Base-by-base conservation (phyloP, 1,140 invertebrate species). In the Anadara kagoshimensis region DNA sequence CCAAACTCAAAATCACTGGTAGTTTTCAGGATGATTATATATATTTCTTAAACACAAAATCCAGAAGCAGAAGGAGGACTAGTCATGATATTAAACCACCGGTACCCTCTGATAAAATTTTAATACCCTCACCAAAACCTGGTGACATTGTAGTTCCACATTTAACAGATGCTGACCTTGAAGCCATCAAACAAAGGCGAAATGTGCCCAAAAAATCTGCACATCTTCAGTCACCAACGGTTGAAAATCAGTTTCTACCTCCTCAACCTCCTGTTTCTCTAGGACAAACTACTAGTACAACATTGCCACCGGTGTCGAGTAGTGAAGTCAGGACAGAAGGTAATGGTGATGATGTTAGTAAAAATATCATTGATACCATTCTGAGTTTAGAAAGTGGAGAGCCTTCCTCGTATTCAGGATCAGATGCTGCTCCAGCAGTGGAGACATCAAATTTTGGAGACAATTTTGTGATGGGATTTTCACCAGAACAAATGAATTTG, bases 11-110 rank as follows among this genome's bases (percentile, higher is more conserved):
- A 78, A 87, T 87, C 44, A 85, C 84, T 14, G 85, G 85, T 3
- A 85, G 80, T 73, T 87, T 83, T 65, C 77, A 85, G 72, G 83
- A 87, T 67, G 80, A 87, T 63, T 87, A 81, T 79, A 83, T 87
- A 14, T 87, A 87, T 70, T 87, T 85, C 69, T 69, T 84, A 54
- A 85, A 82, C 29, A 87, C 85, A 64, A 83, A 80, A 22, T 78
- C 79, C 51, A 77, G 82, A 16, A 85, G 78, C 54, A 70, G 81
- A 36, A 59, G 81, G 10, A 76, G 78, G 69, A 78, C 78, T 41
- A 75, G 76, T 70, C 62, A 73, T 16, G 73, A 66, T 26, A 20
- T 70, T 65, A 62, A 47, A 12, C 44, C 63, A 24, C 56, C 62
- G 26, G 5, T 70, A 36, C 67, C 73, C 51, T 20, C 57, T 0